phyloP scores from a whole-genome alignment of 2,113 vertebrate species.

The Murina feae region DNA sequence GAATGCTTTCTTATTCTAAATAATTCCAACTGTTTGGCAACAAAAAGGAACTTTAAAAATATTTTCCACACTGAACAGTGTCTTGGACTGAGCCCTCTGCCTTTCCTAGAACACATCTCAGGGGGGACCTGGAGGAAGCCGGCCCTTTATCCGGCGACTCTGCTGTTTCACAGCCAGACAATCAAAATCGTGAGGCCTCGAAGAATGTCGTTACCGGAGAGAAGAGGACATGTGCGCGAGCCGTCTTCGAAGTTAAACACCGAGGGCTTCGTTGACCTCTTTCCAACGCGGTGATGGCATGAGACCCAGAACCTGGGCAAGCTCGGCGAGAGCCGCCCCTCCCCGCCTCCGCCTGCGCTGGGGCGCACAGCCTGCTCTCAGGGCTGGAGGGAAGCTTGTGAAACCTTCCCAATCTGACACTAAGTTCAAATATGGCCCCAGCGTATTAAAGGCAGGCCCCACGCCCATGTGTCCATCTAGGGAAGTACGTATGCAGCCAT shows the following conservation, averaged over 20 bases:
- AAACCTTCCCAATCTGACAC: neutral
- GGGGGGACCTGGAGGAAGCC: conserved; percentile 45
- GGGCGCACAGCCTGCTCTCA: neutral
- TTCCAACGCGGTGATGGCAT: conserved; percentile 25
- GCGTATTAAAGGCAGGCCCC: neutral
- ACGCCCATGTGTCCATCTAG: neutral
- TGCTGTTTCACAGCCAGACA: conserved; percentile 56
- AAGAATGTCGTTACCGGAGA: conserved; percentile 28
- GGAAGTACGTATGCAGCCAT: too few relatives aligned
- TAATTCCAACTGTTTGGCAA: conserved; percentile 78
- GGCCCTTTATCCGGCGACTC: conserved; percentile 27
- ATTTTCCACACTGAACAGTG: conserved; percentile 75
- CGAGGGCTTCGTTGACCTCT: conserved; percentile 42
- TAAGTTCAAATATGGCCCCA: neutral
- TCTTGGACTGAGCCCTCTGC: conserved; percentile 73
- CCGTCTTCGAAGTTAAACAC: conserved; percentile 35
- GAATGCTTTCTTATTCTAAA: conserved; percentile 73
- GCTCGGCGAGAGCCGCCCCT: conserved; percentile 33
- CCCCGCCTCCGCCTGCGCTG: neutral
- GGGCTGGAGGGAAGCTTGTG: conserved; percentile 21
- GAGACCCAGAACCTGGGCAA: conserved; percentile 24
- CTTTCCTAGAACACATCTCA: conserved; percentile 70
- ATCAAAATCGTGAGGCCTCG: conserved; percentile 35
- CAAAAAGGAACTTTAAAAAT: conserved; percentile 68
- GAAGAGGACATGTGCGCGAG: conserved; percentile 6